Evolutionary conservation across 2,797 vertebrate species (phyloP).

Genomic region (Sibirionetta formosa): DNA sequence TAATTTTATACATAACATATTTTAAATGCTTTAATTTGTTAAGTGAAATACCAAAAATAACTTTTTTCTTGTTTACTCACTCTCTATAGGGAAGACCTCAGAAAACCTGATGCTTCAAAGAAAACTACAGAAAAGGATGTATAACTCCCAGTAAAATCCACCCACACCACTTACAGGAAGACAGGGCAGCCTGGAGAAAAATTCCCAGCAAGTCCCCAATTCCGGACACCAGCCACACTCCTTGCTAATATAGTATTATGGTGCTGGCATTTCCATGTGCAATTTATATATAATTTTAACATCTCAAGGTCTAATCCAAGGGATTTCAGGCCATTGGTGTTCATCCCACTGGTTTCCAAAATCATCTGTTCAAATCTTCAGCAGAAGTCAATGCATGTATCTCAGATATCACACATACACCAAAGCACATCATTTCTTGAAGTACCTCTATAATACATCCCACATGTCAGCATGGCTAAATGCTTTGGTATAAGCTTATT

Average conservation of each 20-base stretch:
- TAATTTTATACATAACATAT: not conserved
- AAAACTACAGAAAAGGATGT: not conserved
- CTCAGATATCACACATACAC: not conserved
- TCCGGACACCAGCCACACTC: not conserved
- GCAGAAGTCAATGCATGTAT: not conserved
- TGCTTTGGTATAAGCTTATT: not conserved
- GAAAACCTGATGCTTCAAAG: not conserved
- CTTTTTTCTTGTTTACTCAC: not conserved
- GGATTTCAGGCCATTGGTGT: not conserved
- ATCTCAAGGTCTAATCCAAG: not conserved
- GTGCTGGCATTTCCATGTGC: not conserved
- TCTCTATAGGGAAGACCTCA: not conserved
- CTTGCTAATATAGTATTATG: accelerated
- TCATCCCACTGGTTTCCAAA: not conserved
- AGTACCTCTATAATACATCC: not conserved
- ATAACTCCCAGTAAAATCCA: not conserved
- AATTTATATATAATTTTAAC: not conserved
- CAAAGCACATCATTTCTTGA: not conserved
- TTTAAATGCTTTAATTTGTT: not conserved
- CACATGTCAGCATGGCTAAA: not conserved
- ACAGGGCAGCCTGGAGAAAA: not conserved
- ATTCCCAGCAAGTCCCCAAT: not conserved
- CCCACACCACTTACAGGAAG: not conserved
- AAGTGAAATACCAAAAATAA: not conserved
- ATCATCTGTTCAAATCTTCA: not conserved